Evolutionary conservation across 1,140 invertebrate genomes (phyloP).

Genomic region (Wiebesia pumilae): DNA sequence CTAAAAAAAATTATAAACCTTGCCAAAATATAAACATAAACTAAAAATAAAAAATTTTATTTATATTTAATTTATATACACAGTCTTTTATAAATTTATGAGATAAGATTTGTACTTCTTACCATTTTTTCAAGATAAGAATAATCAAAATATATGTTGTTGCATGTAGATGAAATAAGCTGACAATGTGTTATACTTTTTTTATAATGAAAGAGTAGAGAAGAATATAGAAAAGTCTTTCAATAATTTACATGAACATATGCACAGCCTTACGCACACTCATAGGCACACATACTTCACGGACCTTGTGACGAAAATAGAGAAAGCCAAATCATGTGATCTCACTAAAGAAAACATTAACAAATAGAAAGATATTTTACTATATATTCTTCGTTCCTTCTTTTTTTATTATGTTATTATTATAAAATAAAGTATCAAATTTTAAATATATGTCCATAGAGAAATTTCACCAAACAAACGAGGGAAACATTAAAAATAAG

Average conservation of each 20-base stretch:
- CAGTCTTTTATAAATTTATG: too few relatives aligned
- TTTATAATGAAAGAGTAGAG: not conserved
- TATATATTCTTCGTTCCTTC: not conserved
- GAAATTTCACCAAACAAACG: not conserved
- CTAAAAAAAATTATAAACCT: not conserved
- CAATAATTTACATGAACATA: not conserved
- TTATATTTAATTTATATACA: not conserved
- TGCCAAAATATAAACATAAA: not conserved
- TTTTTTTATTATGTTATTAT: conserved; percentile 7
- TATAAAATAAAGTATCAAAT: not conserved
- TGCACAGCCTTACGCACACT: not conserved
- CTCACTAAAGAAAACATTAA: not conserved
- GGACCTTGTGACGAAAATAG: conserved; percentile 1
- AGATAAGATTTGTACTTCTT: too few relatives aligned
- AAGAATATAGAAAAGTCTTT: not conserved
- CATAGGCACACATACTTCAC: not conserved
- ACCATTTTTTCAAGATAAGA: not conserved
- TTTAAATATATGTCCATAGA: not conserved
- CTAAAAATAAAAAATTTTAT: not conserved
- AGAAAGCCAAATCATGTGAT: not conserved
- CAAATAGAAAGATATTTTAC: conserved; percentile 3
- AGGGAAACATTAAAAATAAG: not conserved
- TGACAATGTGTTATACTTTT: too few relatives aligned
- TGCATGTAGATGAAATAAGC: not conserved
- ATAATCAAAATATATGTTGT: not conserved